phyloP scores from a whole-genome alignment of 1,140 invertebrate species.

The Epicauta chinensis region DNA sequence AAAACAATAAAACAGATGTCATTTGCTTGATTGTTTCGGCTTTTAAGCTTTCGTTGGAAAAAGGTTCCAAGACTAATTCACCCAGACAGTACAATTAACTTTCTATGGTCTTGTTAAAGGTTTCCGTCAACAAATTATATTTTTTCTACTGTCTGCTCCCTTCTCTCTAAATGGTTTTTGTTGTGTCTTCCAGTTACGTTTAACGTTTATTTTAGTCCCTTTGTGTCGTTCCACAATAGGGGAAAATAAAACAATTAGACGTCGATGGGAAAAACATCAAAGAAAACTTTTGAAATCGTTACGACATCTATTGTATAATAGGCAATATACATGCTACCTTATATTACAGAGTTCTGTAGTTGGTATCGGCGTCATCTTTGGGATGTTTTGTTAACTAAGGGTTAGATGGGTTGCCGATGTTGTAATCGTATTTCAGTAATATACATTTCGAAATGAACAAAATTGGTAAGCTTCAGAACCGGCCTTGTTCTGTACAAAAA shows the following conservation, averaged over 20 bases:
- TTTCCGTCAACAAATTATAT: conserved; percentile 18
- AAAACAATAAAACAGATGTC: no score
- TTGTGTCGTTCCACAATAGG: no score
- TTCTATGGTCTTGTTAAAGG: conserved; percentile 20
- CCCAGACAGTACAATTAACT: conserved; percentile 23
- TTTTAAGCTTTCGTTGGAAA: conserved; percentile 18
- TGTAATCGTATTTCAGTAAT: no score
- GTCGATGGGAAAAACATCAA: not conserved
- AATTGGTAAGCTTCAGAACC: no score
- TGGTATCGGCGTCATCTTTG: conserved; percentile 1
- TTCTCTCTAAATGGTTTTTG: not conserved
- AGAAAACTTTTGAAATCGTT: not conserved
- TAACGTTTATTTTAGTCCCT: no score
- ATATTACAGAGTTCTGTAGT: not conserved
- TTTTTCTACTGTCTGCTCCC: conserved; percentile 4
- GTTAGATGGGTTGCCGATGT: conserved; percentile 12
- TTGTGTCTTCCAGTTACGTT: no score
- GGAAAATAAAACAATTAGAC: not conserved
- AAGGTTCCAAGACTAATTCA: conserved; percentile 22
- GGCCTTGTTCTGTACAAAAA: no score
- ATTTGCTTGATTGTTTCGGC: conserved; percentile 21
- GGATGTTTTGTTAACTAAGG: not conserved
- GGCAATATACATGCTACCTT: not conserved
- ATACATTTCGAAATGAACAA: no score
- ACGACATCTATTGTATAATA: not conserved